Base-by-base conservation (phyloP, 1,140 invertebrate genomes). In the Euglossa dilemma region DNA sequence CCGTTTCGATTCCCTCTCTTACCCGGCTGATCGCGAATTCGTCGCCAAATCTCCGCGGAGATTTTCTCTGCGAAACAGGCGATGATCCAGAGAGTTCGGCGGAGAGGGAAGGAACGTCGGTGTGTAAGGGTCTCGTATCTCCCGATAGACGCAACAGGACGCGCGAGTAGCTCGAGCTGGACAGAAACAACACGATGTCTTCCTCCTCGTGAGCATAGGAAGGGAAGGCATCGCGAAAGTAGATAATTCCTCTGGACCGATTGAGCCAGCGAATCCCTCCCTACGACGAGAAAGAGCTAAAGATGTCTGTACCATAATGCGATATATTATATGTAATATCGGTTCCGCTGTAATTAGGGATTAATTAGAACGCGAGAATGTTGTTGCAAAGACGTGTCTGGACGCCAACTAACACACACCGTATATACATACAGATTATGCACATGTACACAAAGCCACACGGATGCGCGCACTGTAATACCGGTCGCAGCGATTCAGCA, bases 221-320 rank as follows among this genome's bases (percentile, higher is more conserved):
- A 20, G 20, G 57, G 16, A n/a, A 47, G 56, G n/a, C 67, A 69
- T 78, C 67, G 28, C 66, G 74, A 63, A 78, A 78, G 66, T 77
- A 83, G 81, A 78, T 78, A 70, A 70, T 70, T 78, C 74, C 66
- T 69, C 36, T 74, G 83, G 86, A 75, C 69, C 87, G 81, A 88
- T 89, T 84, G 83, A 76, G 25, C 84, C 85, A 90, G 80, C 81
- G 85, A 87, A 75, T 90, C 89, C 90, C 83, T 89, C 85, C 85
- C 85, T 84, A 69, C 69, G 56, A 71, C 50, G 50, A 54, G 50
- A 64, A 47, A 70, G 43, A 66, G 25, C 23, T 54, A 61, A 69
- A 70, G 12, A 61, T 66, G 76, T 80, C 59, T 80, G 59, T 78
- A 83, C 36, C 18, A 69, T 67, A n/a, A 70, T 25, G 73, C 56